These are phyloP conservation scores for Campaea margaritaria DNA, from an alignment of 2,888 invertebrate species.

Conservation along the genomic window DNA sequence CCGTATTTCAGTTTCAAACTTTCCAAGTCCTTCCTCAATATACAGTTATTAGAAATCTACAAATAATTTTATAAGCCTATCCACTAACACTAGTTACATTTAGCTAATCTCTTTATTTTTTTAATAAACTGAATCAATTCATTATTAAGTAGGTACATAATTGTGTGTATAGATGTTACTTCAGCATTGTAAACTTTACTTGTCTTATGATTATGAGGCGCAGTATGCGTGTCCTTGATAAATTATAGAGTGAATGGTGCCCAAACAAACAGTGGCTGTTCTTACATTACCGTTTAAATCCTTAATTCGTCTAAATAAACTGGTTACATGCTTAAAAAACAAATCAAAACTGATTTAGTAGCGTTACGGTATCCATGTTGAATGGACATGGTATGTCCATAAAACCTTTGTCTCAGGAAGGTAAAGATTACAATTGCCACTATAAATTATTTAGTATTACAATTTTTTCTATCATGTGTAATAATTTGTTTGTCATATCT, in stretches of 20 bases:
- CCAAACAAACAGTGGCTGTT: no score
- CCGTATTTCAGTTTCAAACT: not conserved
- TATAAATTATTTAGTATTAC: slow-evolving; percentile 26
- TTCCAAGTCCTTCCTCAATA: not conserved
- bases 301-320: no score
- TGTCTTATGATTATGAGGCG: not conserved
- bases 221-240: no score
- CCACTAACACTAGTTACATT: slow-evolving; percentile 19
- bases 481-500: slow-evolving; percentile 15
- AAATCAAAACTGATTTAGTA: no score
- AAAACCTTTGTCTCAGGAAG: not conserved
- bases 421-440: slow-evolving; percentile 25
- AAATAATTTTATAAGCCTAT: slow-evolving; percentile 3
- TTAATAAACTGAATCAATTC: slow-evolving; percentile 6
- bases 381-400: no score
- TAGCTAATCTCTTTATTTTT: slow-evolving; percentile 15
- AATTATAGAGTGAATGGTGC: no score
- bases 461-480: slow-evolving; percentile 20
- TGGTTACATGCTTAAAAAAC: no score
- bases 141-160: slow-evolving; percentile 1
- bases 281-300: no score
- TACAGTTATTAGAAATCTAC: slow-evolving; percentile 9
- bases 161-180: slow-evolving; percentile 12
- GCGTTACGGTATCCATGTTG: no score
- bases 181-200: slow-evolving; percentile 29